Conservation (phyloP, 2,797 vertebrate species). For the Tapirus indicus region DNA sequence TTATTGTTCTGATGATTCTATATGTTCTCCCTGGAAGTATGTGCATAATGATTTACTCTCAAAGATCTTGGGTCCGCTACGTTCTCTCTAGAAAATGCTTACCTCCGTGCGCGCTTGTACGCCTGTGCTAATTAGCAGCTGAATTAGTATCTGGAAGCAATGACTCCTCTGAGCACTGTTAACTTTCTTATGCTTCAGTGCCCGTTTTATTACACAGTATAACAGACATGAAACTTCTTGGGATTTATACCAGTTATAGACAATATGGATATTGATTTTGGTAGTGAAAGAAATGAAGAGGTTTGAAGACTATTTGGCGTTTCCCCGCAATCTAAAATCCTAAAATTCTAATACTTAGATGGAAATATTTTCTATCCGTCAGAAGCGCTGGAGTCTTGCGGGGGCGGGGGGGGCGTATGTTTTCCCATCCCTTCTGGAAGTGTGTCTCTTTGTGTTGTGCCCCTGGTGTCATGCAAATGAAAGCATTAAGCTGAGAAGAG, state of each 20-base stretch:
- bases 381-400: background rate
- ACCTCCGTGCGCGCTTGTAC: rapidly evolving
- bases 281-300: background rate
- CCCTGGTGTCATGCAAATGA: background rate
- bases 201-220: background rate
- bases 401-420: too few species aligned
- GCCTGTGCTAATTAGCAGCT: background rate
- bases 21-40: background rate
- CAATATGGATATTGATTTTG: constrained; percentile 13
- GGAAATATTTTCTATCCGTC: background rate
- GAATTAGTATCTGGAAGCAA: background rate
- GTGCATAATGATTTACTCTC: background rate
- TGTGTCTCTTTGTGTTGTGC: background rate
- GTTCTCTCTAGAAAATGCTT: rapidly evolving
- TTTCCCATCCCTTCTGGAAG: background rate
- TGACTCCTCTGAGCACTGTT: background rate
- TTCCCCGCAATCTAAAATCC: background rate
- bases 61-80: rapidly evolving
- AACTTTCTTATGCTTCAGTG: background rate
- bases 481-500: background rate
- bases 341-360: background rate
- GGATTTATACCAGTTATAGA: background rate
- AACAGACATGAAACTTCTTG: background rate
- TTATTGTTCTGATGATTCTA: background rate
- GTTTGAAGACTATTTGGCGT: background rate